Evolutionary conservation across 2,888 invertebrate species (phyloP), one percentile per base, ranked within the genome.

Genomic region (Cantharis lateralis): DNA sequence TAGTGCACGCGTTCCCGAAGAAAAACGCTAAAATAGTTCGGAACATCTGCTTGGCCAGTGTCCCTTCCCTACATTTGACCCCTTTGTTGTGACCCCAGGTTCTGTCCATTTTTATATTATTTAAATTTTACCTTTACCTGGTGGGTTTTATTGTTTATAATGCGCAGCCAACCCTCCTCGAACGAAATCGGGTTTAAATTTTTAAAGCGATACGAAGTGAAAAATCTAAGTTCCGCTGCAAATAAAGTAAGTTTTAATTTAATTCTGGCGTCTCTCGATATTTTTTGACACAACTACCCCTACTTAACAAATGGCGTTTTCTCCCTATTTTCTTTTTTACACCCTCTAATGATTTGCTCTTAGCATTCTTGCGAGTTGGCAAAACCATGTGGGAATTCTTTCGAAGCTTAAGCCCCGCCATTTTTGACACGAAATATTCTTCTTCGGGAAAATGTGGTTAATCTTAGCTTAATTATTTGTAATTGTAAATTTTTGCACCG

Each of bases 11-110:
- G 62, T 66, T 20, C 10, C 10, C 0, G 9, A 11, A 24, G 48
- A 74, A 62, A 69, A 32, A 66, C 10, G 61, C 20, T 28, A 16
- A n/a, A 18, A 69, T 68, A 77, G 18, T 26, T 48, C 62, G 62
- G 61, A 78, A 80, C 79, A 79, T 80, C 79, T 79, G 80, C 80
- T 75, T 79, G 78, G 79, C 80, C 80, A 81, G 63, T 81, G 80
- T 79, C 79, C 80, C 77, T 74, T 75, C 71, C 20, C 48, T 48
- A 48, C 48, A 72, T 78, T 77, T 72, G 80, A 80, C 80, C 81
- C 81, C 75, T 80, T 81, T 79, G 79, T 76, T 74, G 75, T 79
- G 80, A 78, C 78, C 77, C 76, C 72, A 15, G n/a, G 48, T 61
- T 69, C 75, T 76, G 79, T 77, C 81, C 79, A 70, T 78, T 81